phyloP scores from a whole-genome alignment of 2,888 invertebrate genomes.

The Liopterus haemorrhoidalis region DNA sequence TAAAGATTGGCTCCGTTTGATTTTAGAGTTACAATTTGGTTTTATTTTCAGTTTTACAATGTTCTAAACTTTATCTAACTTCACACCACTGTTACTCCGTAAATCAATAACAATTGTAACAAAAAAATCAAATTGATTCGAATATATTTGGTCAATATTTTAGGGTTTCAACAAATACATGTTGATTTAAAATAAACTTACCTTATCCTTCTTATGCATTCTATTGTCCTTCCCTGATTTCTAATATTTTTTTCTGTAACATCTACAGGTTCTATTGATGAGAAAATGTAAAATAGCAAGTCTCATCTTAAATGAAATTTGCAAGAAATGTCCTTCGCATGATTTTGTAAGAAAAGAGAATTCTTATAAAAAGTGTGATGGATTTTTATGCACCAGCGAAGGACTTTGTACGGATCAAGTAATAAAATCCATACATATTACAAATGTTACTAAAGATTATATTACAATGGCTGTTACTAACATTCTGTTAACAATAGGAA shows the following conservation, averaged over 20 bases:
- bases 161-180: no score
- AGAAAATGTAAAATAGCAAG: slow-evolving; percentile 60
- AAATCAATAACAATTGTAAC: no score
- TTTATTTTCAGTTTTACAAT: no score
- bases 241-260: slow-evolving; percentile 13
- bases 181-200: no score
- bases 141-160: no score
- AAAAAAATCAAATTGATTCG: no score
- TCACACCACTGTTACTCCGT: no score
- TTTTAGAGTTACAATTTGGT: no score
- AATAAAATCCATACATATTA: slow-evolving; percentile 29
- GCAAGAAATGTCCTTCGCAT: slow-evolving; percentile 46
- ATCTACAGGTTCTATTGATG: slow-evolving; percentile 65
- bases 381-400: slow-evolving; percentile 66
- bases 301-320: slow-evolving; percentile 51
- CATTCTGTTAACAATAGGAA: slow-evolving; percentile 58
- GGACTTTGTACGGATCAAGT: slow-evolving; percentile 46
- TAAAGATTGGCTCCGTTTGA: no score
- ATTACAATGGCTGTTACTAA: slow-evolving; percentile 59
- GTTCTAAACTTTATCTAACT: no score
- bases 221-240: no score
- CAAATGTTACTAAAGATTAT: slow-evolving; percentile 46
- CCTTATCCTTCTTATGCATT: no score
- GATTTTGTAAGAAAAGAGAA: slow-evolving; percentile 26
- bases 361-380: slow-evolving; percentile 50